Percentiles rank a stretch among this genome's conserved stretches.
These are phyloP conservation scores for Globicephala melas DNA, from an alignment of 2,113 vertebrate genomes.

Conservation along the genomic window DNA sequence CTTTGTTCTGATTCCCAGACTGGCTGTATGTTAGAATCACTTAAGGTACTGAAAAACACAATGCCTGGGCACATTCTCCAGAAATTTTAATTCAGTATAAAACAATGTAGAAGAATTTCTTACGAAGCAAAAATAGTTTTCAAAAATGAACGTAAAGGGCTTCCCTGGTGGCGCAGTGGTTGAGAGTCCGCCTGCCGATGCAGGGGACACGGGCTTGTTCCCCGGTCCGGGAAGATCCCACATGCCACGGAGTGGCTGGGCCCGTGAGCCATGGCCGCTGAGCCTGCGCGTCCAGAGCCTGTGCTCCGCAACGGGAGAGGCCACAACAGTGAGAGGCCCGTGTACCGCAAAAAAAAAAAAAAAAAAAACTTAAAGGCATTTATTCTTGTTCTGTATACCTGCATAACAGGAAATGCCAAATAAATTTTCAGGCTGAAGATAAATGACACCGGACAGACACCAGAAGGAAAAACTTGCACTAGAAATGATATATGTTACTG, in stretches of 20 bases:
- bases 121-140: not conserved
- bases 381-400: not conserved
- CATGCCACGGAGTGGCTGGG: too few species aligned
- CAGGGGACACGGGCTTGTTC: too few species aligned
- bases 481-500: not conserved
- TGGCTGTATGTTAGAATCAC: not conserved
- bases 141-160: not conserved
- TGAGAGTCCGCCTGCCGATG: too few species aligned
- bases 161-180: too few species aligned
- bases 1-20: not conserved
- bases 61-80: not conserved
- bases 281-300: fast-evolving
- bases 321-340: too few species aligned
- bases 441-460: not conserved
- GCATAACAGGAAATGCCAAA: not conserved
- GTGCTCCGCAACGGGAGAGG: too few species aligned
- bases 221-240: too few species aligned
- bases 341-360: too few species aligned
- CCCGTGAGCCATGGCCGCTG: too few species aligned
- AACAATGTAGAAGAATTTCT: not conserved
- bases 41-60: not conserved
- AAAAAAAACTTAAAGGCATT: not conserved
- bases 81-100: not conserved
- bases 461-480: not conserved
- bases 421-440: not conserved